Evolutionary conservation across 1,140 invertebrate genomes (phyloP), one percentile per base, ranked within the genome.

Genomic region (Apocrypta bakeri): DNA sequence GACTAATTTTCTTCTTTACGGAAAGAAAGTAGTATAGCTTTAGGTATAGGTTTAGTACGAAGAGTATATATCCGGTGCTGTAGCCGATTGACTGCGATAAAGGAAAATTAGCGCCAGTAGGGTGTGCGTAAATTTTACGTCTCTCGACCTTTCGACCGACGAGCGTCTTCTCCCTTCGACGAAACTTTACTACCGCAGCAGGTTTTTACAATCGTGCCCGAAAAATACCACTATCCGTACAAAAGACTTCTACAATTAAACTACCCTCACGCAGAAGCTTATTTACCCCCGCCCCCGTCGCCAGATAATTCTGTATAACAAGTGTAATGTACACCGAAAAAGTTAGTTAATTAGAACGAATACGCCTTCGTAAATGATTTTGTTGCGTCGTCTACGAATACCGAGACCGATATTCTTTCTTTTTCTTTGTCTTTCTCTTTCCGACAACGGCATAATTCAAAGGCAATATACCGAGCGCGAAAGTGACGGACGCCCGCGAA

Each of bases 401-500:
- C 17, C 48, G 48, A 48, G 12, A 25, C 27, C 21, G 64, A 24
- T 79, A 27, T 42, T 61, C 48, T 56, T n/a, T 33, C 0, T 61
- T 25, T 37, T 25, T 79, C n/a, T 79, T 71, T 61, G 7, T 48
- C 25, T 71, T 24, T 63, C 9, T 69, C 31, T 12, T n/a, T 37
- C 37, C 73, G 73, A n/a, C 17, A 14, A 24, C 63, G 24, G 63
- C 63, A 29, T 66, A 66, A 66, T 66, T 66, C 63, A 66, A 66
- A 66, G 27, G 27, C 63, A 66, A 66, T 66, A 27, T 66, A 9
- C 25, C 63, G 63, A 11, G 27, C 24, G 24, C 25, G 63, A 66
- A 66, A 66, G 27, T 66, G 24, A 66, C 63, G 27, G 24, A 27
- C 63, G 24, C 24, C 63, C 63, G 63, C 27, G 27, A 66, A 66